Evolutionary conservation across 2,797 vertebrate species (phyloP).

Genomic region (Acridotheres tristis): DNA sequence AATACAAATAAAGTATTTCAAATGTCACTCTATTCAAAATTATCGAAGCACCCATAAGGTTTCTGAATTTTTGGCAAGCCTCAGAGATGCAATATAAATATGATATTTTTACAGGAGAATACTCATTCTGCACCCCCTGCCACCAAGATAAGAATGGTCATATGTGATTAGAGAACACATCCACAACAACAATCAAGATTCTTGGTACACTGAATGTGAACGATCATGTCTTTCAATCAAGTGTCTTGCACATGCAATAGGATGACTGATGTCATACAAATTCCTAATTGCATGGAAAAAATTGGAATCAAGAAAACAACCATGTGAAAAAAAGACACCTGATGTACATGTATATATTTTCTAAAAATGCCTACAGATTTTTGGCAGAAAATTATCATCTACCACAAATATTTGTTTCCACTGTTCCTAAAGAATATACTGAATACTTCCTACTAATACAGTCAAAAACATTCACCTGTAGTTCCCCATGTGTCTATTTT

Average conservation of each 20-base stretch:
- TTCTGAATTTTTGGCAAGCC: neutral
- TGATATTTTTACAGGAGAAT: neutral
- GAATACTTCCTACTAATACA: neutral
- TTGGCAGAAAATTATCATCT: neutral
- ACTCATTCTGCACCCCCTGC: neutral
- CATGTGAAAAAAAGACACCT: neutral
- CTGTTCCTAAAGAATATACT: neutral
- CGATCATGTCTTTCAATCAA: neutral
- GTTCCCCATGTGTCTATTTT: slow-evolving; percentile 96
- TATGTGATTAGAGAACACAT: neutral
- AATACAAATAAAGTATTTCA: neutral
- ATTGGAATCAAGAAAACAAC: neutral
- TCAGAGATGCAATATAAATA: neutral
- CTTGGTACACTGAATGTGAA: neutral
- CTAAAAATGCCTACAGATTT: neutral
- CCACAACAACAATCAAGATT: neutral
- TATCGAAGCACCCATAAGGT: neutral
- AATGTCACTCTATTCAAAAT: neutral
- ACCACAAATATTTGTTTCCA: neutral
- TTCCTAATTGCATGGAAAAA: neutral
- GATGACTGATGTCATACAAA: neutral
- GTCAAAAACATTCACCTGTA: slow-evolving; percentile 86
- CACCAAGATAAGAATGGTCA: neutral
- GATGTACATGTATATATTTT: neutral
- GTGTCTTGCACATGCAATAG: neutral